A percentile compares a stretch with the other conserved stretches of the same genome.
phyloP scores from a whole-genome alignment of 2,113 vertebrate genomes.

The Tylochromis polylepis region DNA sequence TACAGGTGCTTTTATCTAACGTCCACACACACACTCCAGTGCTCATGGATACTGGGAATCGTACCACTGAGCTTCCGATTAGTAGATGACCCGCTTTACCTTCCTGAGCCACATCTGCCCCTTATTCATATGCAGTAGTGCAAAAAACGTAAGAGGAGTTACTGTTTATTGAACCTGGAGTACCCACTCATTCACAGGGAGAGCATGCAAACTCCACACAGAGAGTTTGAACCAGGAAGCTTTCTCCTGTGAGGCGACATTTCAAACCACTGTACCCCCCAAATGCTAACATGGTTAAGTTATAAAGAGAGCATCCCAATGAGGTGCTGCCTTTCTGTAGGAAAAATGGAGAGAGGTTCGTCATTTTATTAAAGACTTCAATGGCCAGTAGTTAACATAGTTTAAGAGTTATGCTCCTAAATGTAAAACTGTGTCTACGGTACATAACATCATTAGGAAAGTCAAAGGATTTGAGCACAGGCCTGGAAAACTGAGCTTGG shows the following conservation, averaged over 20 bases:
- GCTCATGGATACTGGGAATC: neutral
- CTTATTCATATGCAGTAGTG: neutral
- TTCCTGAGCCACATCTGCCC: fast-evolving
- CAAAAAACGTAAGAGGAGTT: neutral
- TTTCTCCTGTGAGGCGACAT: neutral
- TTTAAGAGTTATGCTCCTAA: neutral
- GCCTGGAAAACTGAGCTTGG: neutral
- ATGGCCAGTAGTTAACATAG: neutral
- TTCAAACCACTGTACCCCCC: neutral
- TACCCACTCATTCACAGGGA: neutral
- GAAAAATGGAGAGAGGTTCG: neutral
- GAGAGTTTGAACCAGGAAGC: neutral
- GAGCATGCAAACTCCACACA: neutral
- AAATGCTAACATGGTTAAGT: neutral
- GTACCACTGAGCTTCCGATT: fast-evolving
- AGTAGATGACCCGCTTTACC: neutral
- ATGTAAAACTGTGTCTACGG: neutral
- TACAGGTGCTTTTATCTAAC: too few species aligned
- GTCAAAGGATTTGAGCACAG: neutral
- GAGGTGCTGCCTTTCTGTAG: neutral
- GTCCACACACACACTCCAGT: neutral
- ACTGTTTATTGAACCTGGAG: neutral
- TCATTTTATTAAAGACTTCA: neutral
- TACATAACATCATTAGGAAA: neutral
- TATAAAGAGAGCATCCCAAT: neutral